Evolutionary conservation across 2,888 invertebrate genomes (phyloP).

Genomic region (Acleris sparsana): DNA sequence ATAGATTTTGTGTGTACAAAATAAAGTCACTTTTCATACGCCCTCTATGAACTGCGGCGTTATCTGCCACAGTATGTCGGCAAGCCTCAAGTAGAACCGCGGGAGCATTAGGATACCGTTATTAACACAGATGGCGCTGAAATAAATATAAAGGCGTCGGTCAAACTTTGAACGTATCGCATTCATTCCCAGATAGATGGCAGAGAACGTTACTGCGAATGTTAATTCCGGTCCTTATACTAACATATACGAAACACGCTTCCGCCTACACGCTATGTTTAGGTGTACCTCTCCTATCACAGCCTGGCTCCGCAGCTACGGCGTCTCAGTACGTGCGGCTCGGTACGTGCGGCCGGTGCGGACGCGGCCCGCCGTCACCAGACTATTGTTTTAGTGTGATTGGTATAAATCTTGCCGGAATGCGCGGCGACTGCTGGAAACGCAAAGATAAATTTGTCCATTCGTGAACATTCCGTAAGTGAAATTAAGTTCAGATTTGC

Average conservation of each 20-base stretch:
- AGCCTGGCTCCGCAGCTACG: constrained; percentile 16
- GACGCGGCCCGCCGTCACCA: constrained; percentile 25
- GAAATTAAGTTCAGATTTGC: constrained; percentile 24
- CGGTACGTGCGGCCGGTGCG: constrained; percentile 17
- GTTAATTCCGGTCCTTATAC: constrained; percentile 14
- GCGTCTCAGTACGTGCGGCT: constrained; percentile 32
- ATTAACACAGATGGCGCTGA: constrained; percentile 4
- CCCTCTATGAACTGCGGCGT: constrained; percentile 6
- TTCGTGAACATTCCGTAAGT: constrained; percentile 41
- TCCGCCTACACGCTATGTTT: constrained; percentile 33
- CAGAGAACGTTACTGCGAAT: constrained; percentile 11
- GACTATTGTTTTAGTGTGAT: constrained; percentile 23
- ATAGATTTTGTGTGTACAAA: neutral
- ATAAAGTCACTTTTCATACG: neutral
- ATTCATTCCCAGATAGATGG: constrained; percentile 13
- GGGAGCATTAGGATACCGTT: neutral
- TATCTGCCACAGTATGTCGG: too few species aligned
- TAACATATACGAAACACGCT: constrained; percentile 26
- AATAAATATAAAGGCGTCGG: neutral
- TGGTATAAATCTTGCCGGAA: constrained; percentile 38
- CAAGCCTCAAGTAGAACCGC: neutral
- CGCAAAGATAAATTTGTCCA: constrained; percentile 40
- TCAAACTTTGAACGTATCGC: neutral
- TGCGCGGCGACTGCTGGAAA: constrained; percentile 40
- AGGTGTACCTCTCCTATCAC: constrained; percentile 31